Evolutionary conservation across 2,888 invertebrate species (phyloP).

Genomic region (Lucinisca nassula): DNA sequence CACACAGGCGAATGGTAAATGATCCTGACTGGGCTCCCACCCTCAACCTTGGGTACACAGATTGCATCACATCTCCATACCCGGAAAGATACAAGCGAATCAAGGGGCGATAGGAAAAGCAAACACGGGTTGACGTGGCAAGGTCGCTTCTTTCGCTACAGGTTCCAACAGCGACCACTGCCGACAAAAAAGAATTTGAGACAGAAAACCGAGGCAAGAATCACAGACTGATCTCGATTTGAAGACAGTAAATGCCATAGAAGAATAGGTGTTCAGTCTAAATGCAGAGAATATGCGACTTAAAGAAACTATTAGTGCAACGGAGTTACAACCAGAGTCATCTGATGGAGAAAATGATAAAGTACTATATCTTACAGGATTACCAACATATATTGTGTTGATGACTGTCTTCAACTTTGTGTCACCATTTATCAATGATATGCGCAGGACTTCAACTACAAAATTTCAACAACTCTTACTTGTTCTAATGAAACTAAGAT

Average conservation of each 20-base stretch:
- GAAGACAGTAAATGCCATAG: neutral
- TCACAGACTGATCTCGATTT: neutral
- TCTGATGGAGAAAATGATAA: conserved; percentile 20
- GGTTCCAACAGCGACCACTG: too few species aligned
- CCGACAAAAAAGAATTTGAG: too few species aligned
- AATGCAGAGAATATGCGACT: neutral
- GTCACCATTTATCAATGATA: neutral
- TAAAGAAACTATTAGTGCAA: neutral
- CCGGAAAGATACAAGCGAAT: too few species aligned
- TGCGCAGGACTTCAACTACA: conserved; percentile 2
- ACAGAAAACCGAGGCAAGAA: too few species aligned
- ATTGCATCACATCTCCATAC: too few species aligned
- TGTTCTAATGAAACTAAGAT: conserved; percentile 51
- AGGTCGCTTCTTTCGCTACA: too few species aligned
- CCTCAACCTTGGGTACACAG: neutral
- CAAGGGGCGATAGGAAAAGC: too few species aligned
- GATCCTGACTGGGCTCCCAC: conserved; percentile 1
- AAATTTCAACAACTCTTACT: conserved; percentile 53
- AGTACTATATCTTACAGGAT: conserved; percentile 31
- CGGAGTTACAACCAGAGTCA: neutral
- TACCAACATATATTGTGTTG: conserved; percentile 13
- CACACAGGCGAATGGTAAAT: too few species aligned
- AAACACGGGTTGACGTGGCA: too few species aligned
- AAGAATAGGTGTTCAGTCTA: neutral
- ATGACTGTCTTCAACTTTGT: conserved; percentile 14